phyloP scores from a whole-genome alignment of 2,888 invertebrate genomes.

The Scaptomyza cyrtandrae region DNA sequence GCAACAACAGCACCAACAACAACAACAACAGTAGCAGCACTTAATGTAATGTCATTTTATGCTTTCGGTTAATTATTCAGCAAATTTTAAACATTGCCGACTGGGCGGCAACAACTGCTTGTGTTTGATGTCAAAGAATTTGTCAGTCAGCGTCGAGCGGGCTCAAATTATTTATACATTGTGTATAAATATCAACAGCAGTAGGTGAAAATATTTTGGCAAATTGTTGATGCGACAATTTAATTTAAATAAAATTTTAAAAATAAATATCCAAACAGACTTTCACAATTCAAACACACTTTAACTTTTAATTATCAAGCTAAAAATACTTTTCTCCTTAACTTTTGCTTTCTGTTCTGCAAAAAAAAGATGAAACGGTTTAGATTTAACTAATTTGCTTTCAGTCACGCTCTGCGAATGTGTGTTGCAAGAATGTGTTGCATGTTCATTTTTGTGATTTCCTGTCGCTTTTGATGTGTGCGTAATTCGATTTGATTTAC shows the following conservation, averaged over 20 bases:
- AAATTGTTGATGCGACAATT: too few species aligned
- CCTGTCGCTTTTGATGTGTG: constrained; percentile 48
- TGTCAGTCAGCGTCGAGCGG: constrained; percentile 8
- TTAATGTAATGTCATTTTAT: constrained; percentile 75
- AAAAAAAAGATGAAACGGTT: too few species aligned
- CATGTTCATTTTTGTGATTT: constrained; percentile 42
- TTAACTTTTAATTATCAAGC: too few species aligned
- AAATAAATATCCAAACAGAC: too few species aligned
- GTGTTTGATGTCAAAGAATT: constrained; percentile 39
- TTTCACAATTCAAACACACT: too few species aligned
- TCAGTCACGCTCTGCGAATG: constrained; percentile 15
- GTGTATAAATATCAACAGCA: too few species aligned
- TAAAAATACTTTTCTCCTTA: too few species aligned
- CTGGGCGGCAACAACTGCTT: constrained; percentile 4
- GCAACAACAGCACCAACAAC: constrained; percentile 33
- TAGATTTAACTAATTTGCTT: constrained; percentile 41
- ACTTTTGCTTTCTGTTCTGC: too few species aligned
- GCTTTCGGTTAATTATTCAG: constrained; percentile 72
- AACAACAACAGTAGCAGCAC: constrained; percentile 47
- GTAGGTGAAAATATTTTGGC: too few species aligned
- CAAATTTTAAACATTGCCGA: constrained; percentile 39
- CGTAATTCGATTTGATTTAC: constrained; percentile 53
- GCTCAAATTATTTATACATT: constrained; percentile 28
- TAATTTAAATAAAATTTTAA: too few species aligned
- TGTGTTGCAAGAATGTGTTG: not conserved